Base-by-base conservation (phyloP, 2,888 invertebrate species). In the Drosophila cracens region DNA sequence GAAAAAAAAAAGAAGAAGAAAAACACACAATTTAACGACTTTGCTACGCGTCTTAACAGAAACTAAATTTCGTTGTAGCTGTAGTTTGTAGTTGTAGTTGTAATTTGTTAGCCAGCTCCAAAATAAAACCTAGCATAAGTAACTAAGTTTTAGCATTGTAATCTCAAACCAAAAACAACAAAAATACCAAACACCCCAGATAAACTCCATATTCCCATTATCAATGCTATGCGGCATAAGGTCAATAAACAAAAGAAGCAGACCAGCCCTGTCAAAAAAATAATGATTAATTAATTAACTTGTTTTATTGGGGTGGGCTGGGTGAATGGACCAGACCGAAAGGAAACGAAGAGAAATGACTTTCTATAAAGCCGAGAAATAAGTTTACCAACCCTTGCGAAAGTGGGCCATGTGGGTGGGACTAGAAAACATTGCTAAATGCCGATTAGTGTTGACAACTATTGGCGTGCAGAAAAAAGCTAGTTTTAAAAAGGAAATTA, bases 241-340 rank as follows among this genome's bases (percentile, higher is more conserved):
- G 65, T 80, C 71, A 87, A 83, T 83, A 87, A 83, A 83, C 72
- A 76, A 62, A 36, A 65, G 69, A 63, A 63, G 74, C 74, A 77
- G 72, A 61, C 66, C 53, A 75, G 73, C 65, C 67, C 69, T 77
- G 85, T 80, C 86, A 76, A 71, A 80, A 79, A 76, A 78, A 71
- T 87, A 83, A 86, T 86, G 85, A 86, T 86, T 87, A 86, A 86
- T 86, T 87, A 87, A 86, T 85, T 87, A 87, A 86, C 61, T 86
- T 87, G 85, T 87, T 86, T 83, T 83, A 87, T 83, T 81, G 74
- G 70, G 68, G n/a, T 38, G 11, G 36, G 34, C 7, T 57, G 70
- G 59, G 59, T 43, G 76, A 71, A 54, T 46, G 36, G 38, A n/a
- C 25, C 13, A 21, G 33, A 33, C 33, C 33, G 33, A 36, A 13